Evolutionary conservation across 2,888 invertebrate species (phyloP).

Genomic region (Drosophila tripunctata): DNA sequence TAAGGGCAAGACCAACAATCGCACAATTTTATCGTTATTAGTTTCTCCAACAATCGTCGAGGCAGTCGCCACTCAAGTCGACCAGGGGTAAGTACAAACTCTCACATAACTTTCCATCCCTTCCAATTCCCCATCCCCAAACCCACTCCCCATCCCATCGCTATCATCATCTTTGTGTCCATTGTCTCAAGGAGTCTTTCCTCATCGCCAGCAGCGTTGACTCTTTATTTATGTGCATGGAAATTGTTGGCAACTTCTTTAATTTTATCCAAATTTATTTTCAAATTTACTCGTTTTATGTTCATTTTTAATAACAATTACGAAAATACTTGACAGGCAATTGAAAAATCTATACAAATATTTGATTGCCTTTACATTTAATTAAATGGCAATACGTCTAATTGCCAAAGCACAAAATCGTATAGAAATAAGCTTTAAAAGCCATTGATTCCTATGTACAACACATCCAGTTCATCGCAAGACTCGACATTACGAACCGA

Average conservation of each 20-base stretch:
- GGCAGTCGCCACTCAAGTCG: constrained; percentile 86
- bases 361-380: constrained; percentile 21
- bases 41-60: constrained; percentile 89
- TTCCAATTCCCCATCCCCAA: not conserved
- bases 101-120: constrained; percentile 28
- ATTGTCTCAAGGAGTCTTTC: constrained; percentile 52
- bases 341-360: not conserved
- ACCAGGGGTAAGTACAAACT: constrained; percentile 82
- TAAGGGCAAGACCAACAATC: constrained; percentile 92
- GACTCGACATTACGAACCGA: not conserved
- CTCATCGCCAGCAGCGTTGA: constrained; percentile 32
- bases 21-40: constrained; percentile 95
- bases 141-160: not conserved
- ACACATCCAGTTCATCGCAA: not conserved
- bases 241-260: constrained; percentile 8
- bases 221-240: constrained; percentile 36
- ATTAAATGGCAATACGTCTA: constrained; percentile 30
- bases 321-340: not conserved
- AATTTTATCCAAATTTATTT: constrained; percentile 3
- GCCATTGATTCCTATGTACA: not conserved
- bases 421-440: constrained; percentile 3
- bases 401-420: constrained; percentile 28
- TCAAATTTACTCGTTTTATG: constrained; percentile 45
- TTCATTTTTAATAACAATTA: constrained; percentile 30
- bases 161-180: constrained; percentile 22